phyloP scores from a whole-genome alignment of 2,113 vertebrate species.

The Gasterosteus aculeatus region DNA sequence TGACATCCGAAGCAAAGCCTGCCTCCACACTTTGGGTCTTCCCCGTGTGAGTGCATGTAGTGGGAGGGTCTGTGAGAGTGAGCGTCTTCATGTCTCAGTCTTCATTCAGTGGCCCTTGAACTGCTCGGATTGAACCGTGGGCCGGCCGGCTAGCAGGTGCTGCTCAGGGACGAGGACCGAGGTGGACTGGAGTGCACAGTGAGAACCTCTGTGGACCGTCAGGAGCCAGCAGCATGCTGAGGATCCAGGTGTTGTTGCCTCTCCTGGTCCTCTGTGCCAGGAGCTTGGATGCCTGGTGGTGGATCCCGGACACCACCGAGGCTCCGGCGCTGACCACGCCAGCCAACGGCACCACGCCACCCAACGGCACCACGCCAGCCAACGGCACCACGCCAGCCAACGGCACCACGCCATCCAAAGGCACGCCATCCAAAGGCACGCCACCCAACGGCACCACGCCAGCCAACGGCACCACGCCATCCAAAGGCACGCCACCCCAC shows the following conservation, averaged over 20 bases:
- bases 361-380: no score
- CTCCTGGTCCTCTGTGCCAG: constrained; percentile 57
- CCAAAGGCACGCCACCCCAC: no score
- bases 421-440: no score
- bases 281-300: constrained; percentile 65
- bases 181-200: constrained; percentile 3
- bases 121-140: constrained; percentile 38
- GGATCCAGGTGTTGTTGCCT: constrained; percentile 41
- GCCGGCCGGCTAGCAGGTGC: constrained; percentile 46
- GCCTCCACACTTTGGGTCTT: constrained; percentile 42
- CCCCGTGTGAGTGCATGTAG: constrained; percentile 27
- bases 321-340: not conserved
- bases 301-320: accelerated
- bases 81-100: constrained; percentile 46
- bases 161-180: constrained; percentile 16
- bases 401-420: no score
- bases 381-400: no score
- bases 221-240: constrained; percentile 51
- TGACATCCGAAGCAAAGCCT: constrained; percentile 39
- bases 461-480: no score
- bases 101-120: constrained; percentile 39
- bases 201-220: constrained; percentile 23
- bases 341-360: no score
- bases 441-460: no score
- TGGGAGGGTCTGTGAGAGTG: constrained; percentile 49